Conservation (phyloP, 2,797 vertebrate species). For the Chelmon rostratus region DNA sequence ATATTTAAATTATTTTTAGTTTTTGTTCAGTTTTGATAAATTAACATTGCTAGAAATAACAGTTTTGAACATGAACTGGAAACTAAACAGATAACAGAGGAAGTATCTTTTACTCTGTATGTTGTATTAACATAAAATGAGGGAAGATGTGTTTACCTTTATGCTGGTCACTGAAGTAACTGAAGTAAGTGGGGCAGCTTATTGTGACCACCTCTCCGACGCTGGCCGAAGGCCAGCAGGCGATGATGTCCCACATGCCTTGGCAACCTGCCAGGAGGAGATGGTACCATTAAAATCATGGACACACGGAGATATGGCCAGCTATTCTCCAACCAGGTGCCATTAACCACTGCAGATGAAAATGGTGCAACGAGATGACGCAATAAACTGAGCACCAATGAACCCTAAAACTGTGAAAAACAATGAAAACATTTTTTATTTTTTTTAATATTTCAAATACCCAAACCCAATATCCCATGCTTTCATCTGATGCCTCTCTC, state of each 20-base stretch:
- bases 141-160: constrained; percentile 75
- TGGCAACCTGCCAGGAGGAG: constrained; percentile 87
- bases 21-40: background rate
- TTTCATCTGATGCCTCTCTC: too few relatives aligned
- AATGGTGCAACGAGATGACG: too few relatives aligned
- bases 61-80: background rate
- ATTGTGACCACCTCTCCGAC: constrained; percentile 90
- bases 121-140: background rate
- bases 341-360: too few relatives aligned
- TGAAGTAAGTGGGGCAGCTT: constrained; percentile 90
- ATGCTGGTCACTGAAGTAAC: constrained; percentile 87
- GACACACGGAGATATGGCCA: too few relatives aligned
- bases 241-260: constrained; percentile 94
- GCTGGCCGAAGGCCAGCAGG: constrained; percentile 92
- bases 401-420: too few relatives aligned
- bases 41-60: too few relatives aligned
- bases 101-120: background rate
- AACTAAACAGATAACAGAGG: too few relatives aligned
- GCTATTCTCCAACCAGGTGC: too few relatives aligned
- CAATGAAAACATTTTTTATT: too few relatives aligned
- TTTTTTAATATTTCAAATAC: too few relatives aligned
- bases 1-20: background rate
- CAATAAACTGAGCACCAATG: too few relatives aligned
- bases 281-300: constrained; percentile 39
- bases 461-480: too few relatives aligned